Percentiles rank a stretch among this genome's conserved stretches.
These are phyloP conservation scores for Frankliniella intonsa DNA, from an alignment of 2,888 invertebrate species.

Conservation along the genomic window DNA sequence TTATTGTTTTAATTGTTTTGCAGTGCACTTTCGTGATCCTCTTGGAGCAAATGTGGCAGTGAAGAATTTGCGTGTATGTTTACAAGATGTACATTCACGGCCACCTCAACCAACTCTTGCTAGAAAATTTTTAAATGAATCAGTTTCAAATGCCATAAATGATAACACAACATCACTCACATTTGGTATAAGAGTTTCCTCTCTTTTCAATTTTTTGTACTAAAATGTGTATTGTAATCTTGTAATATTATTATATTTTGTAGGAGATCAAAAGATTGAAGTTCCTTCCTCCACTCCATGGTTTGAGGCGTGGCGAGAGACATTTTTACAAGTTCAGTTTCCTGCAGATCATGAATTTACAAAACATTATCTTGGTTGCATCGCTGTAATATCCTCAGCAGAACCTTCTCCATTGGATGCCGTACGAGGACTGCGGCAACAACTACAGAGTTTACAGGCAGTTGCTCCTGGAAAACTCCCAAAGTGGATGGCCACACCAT, in stretches of 20 bases:
- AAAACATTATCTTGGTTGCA: slow-evolving; percentile 78
- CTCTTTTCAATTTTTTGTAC: slow-evolving; percentile 9
- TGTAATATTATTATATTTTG: slow-evolving; percentile 28
- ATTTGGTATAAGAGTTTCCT: slow-evolving; percentile 51
- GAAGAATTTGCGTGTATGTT: slow-evolving; percentile 69
- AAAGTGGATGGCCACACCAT: slow-evolving; percentile 62
- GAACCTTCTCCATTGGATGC: slow-evolving; percentile 62
- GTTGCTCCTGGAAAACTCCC: slow-evolving; percentile 71
- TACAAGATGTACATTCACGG: slow-evolving; percentile 75
- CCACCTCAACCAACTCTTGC: slow-evolving; percentile 78
- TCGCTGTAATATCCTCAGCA: slow-evolving; percentile 64
- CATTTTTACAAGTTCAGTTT: slow-evolving; percentile 80
- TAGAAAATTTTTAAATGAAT: slow-evolving; percentile 78
- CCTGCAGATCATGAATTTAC: slow-evolving; percentile 96
- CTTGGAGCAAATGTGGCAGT: slow-evolving; percentile 67
- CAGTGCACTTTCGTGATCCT: slow-evolving; percentile 81
- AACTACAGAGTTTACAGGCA: slow-evolving; percentile 72
- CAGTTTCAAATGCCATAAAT: slow-evolving; percentile 60
- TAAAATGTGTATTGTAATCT: too few relatives aligned
- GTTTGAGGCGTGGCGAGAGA: slow-evolving; percentile 94
- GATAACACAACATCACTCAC: slow-evolving; percentile 55
- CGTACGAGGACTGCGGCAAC: slow-evolving; percentile 73
- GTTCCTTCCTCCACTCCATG: slow-evolving; percentile 79
- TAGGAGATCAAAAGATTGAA: slow-evolving; percentile 56
- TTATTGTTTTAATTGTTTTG: slow-evolving; percentile 34